Base-by-base conservation (phyloP, 2,888 invertebrate species). In the Agonum fuliginosum region DNA sequence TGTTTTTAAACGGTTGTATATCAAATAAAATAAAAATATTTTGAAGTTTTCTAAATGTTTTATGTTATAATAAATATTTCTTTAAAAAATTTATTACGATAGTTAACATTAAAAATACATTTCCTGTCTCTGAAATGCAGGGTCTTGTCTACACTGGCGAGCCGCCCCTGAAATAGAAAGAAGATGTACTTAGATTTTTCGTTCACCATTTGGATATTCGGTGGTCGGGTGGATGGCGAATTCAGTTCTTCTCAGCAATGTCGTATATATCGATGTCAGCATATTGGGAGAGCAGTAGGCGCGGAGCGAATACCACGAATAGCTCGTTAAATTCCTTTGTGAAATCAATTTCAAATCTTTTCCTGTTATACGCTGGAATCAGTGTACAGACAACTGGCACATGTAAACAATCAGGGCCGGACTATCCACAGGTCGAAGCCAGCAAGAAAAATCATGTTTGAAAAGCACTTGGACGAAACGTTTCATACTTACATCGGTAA, bases 241-340 rank as follows among this genome's bases (percentile, higher is more conserved):
- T 30, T 30, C 62, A 62, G 34, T 62, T 37, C 24, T 51, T 62
- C 62, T 73, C 62, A 58, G 58, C 62, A 12, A 19, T 72, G 54
- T 75, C 67, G 48, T 14, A 30, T 65, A 54, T 62, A 73, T 75
- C 51, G 48, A 62, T 75, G 75, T 75, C 75, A 75, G 67, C 67
- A 75, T 22, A 54, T 72, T 17, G 51, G 24, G 43, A 10, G 8
- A 22, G 54, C 30, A 30, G n/a, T n/a, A n/a, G 4, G 0, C 1
- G 20, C 20, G 0, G 54, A 46, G 46, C 37, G 51, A 67, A 75
- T 75, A 30, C 75, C 75, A 48, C 12, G 24, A 34, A 67, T 67
- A 65, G 75, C 67, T 75, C 48, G 75, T 65, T 67, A 75, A 75
- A 75, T 67, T 75, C 75, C 67, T 75, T 75, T 75, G 75, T 75